Evolutionary conservation across 2,888 invertebrate genomes (phyloP), one percentile per base, ranked within the genome.

Genomic region (Coenonympha arcania): DNA sequence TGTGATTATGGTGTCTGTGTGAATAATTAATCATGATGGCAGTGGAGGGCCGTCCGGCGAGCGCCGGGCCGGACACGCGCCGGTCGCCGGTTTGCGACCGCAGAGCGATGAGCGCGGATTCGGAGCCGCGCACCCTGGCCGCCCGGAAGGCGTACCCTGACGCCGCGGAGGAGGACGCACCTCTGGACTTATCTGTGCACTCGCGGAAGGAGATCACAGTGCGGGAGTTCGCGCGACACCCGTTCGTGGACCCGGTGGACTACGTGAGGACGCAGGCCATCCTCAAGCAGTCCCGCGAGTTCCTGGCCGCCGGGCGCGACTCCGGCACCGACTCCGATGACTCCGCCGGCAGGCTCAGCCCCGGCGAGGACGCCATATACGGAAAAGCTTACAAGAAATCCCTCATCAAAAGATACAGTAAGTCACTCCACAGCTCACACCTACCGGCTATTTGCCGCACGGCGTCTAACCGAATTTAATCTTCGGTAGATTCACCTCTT

Each of bases 321-420:
- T 93, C 93, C 63, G 93, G 92, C 40, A 90, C 91, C 39, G 93
- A 93, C 69, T 93, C 94, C 53, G 94, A 94, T 62, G 95, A 94
- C 77, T 93, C 93, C 55, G 93, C 92, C 65, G 91, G 88, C 69
- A 74, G 90, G 71, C 82, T 89, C 81, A 87, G 89, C 79, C 89
- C 91, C 71, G 84, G 89, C 69, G 88, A 89, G 43, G 88, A 85
- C 34, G 72, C 77, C 60, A 69, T 74, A 63, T 72, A 75, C 56
- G 88, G 88, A 57, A 87, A 87, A 64, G 93, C 95, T 41, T 95
- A 95, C 89, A 96, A 96, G 89, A 96, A 96, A 82, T 94, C 92
- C 70, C 90, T 96, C 69, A 95, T 96, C 91, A 94, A 94, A 87
- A 89, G 96, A 90, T 96, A 95, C 88, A 91, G 96, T 96, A 92